Evolutionary conservation across 2,797 vertebrate species (phyloP), one percentile per base, ranked within the genome.

Genomic region (Tadarida brasiliensis): DNA sequence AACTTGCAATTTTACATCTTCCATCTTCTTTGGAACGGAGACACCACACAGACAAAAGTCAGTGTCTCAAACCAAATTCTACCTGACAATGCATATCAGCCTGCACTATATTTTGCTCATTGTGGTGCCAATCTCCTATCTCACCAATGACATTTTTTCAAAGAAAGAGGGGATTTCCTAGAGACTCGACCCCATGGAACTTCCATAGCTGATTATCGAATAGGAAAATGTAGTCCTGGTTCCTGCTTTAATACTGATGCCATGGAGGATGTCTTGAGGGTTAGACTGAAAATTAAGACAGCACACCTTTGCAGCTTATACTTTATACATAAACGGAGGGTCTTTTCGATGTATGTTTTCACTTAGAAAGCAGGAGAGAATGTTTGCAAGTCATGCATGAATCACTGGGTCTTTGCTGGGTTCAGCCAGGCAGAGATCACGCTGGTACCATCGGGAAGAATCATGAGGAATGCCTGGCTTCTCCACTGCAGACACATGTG

Each of bases 101-200:
- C 99, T 97, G 99, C 99, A 99, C 99, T 99, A 99, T 99, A 99
- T 99, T 99, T 98, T 99, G 97, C 98, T 99, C 99, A 99, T 99
- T 99, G 99, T 99, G 99, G 98, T 99, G 99, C 99, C 99, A 99
- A 99, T 99, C 99, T 99, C 98, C 98, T 99, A 99, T 99, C 99
- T 99, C 98, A 99, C 99, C 99, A 98, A 99, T 99, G 99, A 99
- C 99, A 99, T 99, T 99, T 99, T 99, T 99, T 99, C 99, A 99
- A 99, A 99, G 99, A 99, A 99, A 99, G 99, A 99, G 99, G 99
- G 99, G 99, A 99, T 99, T 99, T 99, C 99, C 99, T 99, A 99
- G 99, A 99, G 99, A 99, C 99, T 99, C 99, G 99, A 99, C 99
- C 99, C 99, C 99, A 99, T 99, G 99, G 99, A 99, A 99, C 99